A percentile compares a stretch with the other conserved stretches of the same genome.
phyloP scores from a whole-genome alignment of 2,888 invertebrate genomes.

The Petrolisthes cinctipes region DNA sequence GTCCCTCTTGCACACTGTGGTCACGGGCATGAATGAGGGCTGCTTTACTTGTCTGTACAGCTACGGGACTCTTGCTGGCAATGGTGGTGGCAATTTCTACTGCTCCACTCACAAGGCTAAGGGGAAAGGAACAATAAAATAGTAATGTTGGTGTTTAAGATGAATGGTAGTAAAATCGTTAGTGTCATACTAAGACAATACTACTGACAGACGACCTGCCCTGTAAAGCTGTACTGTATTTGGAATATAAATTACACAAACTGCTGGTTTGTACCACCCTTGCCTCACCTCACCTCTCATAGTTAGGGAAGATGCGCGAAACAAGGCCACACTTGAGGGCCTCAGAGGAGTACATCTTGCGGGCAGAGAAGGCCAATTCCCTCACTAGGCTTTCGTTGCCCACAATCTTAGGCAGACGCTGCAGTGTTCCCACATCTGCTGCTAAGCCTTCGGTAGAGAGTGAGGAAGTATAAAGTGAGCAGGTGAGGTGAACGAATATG shows the following conservation, averaged over 20 bases:
- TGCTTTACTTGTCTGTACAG: conserved; percentile 90
- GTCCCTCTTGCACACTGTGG: conserved; percentile 86
- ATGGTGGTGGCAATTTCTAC: conserved; percentile 83
- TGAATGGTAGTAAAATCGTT: background rate
- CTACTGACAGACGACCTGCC: background rate
- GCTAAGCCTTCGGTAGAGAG: conserved; percentile 81
- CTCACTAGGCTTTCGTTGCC: conserved; percentile 88
- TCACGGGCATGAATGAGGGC: conserved; percentile 88
- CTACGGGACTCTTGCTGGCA: conserved; percentile 91
- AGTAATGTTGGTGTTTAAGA: background rate
- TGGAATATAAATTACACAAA: background rate
- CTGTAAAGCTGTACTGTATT: background rate
- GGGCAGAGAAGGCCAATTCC: conserved; percentile 88
- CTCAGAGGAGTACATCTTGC: conserved; percentile 84
- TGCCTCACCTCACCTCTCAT: conserved; percentile 38
- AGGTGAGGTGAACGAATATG: background rate
- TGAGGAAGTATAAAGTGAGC: background rate
- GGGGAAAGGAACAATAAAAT: background rate
- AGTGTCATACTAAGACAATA: background rate
- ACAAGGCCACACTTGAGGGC: conserved; percentile 86
- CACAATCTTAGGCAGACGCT: conserved; percentile 90
- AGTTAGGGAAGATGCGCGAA: conserved; percentile 72
- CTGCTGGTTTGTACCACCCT: too few relatives aligned
- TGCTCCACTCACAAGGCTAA: conserved; percentile 80
- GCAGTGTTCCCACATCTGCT: conserved; percentile 94